Percentiles rank a stretch among this genome's conserved stretches.
Evolutionary conservation across 2,888 invertebrate species (phyloP).

Genomic region (Heliconius aoede): DNA sequence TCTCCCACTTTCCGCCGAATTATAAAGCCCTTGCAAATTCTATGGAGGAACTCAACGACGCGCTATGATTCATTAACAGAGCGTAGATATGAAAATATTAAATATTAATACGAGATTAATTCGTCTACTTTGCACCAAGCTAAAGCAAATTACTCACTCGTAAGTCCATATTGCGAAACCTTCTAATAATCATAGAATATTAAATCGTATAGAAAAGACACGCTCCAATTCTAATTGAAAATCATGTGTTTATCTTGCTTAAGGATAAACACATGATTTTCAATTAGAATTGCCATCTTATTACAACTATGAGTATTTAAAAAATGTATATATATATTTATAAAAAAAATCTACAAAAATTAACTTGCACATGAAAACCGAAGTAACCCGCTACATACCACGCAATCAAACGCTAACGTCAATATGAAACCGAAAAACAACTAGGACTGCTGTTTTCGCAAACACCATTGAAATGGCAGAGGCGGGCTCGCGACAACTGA

Average conservation of each 20-base stretch:
- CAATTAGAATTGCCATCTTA: no score
- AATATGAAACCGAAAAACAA: slow-evolving; percentile 30
- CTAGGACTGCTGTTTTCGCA: slow-evolving; percentile 21
- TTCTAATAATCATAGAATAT: background rate
- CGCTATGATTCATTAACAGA: no score
- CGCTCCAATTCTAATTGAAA: background rate
- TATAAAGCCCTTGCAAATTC: no score
- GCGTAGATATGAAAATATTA: background rate
- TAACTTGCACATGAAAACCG: background rate
- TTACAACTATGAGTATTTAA: no score
- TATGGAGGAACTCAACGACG: no score
- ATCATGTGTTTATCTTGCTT: background rate
- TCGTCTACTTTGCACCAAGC: slow-evolving; percentile 7
- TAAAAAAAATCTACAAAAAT: background rate
- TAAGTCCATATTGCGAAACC: slow-evolving; percentile 4
- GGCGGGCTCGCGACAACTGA: slow-evolving; percentile 35
- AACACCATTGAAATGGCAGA: slow-evolving; percentile 39
- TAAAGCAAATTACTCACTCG: slow-evolving; percentile 10
- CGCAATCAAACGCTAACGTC: slow-evolving; percentile 31
- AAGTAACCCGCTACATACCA: slow-evolving; percentile 7
- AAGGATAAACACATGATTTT: no score
- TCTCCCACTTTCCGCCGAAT: no score
- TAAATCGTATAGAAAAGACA: background rate
- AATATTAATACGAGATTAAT: background rate
- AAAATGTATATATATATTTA: no score